Percentiles rank a stretch among this genome's conserved stretches.
phyloP scores from a whole-genome alignment of 2,888 invertebrate genomes.

The Meghimatium bilineatum region DNA sequence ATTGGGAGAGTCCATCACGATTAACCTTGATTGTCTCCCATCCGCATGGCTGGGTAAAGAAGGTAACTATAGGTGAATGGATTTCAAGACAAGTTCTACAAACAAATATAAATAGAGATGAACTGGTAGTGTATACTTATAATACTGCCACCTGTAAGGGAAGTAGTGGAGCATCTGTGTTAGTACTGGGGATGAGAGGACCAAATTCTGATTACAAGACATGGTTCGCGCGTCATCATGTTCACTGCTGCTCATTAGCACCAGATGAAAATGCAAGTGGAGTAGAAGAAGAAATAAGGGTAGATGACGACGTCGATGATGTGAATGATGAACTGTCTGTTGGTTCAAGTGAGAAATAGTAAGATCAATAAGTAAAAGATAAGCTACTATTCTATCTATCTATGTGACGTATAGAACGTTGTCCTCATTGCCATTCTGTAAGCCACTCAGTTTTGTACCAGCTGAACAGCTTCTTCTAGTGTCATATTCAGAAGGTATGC shows the following conservation, averaged over 20 bases:
- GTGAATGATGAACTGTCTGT: background rate
- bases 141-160: conserved; percentile 12
- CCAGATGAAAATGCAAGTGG: conserved; percentile 1
- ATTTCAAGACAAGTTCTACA: background rate
- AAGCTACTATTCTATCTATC: too few species aligned
- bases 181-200: conserved; percentile 19
- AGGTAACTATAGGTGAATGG: conserved; percentile 20
- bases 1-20: conserved; percentile 12
- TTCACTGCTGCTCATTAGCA: background rate
- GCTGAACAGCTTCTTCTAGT: too few species aligned
- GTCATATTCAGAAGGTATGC: too few species aligned
- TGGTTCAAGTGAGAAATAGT: background rate
- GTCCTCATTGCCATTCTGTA: too few species aligned
- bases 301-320: background rate
- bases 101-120: background rate
- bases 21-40: conserved; percentile 12
- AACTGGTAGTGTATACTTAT: background rate
- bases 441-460: too few species aligned
- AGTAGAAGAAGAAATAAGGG: background rate
- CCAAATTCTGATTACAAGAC: background rate
- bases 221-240: conserved; percentile 8
- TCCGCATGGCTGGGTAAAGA: conserved; percentile 27
- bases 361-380: background rate
- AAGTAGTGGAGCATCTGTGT: conserved; percentile 22
- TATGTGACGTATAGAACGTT: too few species aligned